Evolutionary conservation across 2,113 vertebrate genomes (phyloP).

Genomic region (Chaenogobius annularis): DNA sequence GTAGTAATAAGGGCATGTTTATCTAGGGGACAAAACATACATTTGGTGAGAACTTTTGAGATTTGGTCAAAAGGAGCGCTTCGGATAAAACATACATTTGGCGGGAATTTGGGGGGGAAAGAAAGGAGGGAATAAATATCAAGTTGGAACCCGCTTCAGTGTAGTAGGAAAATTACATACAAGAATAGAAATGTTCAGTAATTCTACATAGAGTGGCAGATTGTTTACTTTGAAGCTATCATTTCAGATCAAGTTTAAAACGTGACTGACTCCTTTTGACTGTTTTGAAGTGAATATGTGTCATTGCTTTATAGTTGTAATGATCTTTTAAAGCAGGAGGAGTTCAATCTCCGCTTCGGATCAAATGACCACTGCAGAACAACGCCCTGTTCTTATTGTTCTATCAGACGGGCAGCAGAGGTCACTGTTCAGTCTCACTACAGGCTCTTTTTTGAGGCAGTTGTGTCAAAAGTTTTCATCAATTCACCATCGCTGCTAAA

Average conservation of each 20-base stretch:
- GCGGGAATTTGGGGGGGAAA: not conserved
- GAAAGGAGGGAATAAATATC: not conserved
- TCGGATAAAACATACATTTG: not conserved
- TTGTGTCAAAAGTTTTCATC: not conserved
- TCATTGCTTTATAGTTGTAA: not conserved
- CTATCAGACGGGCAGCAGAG: not conserved
- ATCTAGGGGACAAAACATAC: not conserved
- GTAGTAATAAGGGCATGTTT: conserved; percentile 14
- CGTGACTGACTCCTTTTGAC: not conserved
- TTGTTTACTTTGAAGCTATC: not conserved
- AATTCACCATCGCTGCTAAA: not conserved
- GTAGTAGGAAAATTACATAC: not conserved
- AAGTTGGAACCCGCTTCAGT: not conserved
- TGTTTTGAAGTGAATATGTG: not conserved
- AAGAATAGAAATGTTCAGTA: not conserved
- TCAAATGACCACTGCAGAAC: not conserved
- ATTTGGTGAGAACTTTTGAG: not conserved
- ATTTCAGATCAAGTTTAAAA: not conserved
- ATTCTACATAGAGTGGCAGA: not conserved
- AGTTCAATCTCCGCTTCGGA: not conserved
- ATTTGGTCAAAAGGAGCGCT: too few species aligned
- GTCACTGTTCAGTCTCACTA: not conserved
- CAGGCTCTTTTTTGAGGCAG: not conserved
- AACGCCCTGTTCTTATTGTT: not conserved
- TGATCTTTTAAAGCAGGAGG: not conserved